Base-by-base conservation (phyloP, 2,113 vertebrate species). In the Gnathonemus longibarbis region DNA sequence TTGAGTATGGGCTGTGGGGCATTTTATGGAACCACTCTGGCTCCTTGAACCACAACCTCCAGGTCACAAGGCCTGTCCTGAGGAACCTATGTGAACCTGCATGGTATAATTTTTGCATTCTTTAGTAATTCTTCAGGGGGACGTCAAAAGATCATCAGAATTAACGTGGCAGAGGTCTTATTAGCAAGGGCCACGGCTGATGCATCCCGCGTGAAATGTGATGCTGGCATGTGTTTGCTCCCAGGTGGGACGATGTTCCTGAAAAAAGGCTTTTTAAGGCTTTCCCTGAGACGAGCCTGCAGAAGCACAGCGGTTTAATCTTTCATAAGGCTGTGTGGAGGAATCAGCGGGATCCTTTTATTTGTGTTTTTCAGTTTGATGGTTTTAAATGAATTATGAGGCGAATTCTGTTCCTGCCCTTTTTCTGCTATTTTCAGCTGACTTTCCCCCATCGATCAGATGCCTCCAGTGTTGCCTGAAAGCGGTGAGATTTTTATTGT, bases 331-430 rank as follows among this genome's bases (percentile, higher is more conserved):
- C 27, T 56, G 49, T 7, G 35, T 8, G 88, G 45, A 80, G 35
- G 70, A n/a, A 50, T 84, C 49, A 56, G 48, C 48, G 42, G 27
- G 27, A 42, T 53, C 49, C n/a, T 52, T 74, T 84, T 84, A 83
- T 56, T 53, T 74, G 24, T 31, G 48, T 31, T 80, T 77, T 52
- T 89, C 49, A 83, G 88, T 35, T 39, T 52, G 70, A 52, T 31
- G 15, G 70, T 3, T 88, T 74, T 88, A 74, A 74, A 88, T 88
- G 66, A 88, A 48, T 83, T 24, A 89, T 83, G 49, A 80, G 52
- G 74, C 9, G 9, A 31, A n/a, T 89, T 83, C 39, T 21, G 17
- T 39, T 11, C 35, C 48, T 21, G 53, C 19, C 39, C 48, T 31
- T 3, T 89, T 74, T 58, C 87, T 31, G 13, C 35, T 39, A 13